Evolutionary conservation across 2,888 invertebrate species (phyloP).

Genomic region (Mycalesis mineus): DNA sequence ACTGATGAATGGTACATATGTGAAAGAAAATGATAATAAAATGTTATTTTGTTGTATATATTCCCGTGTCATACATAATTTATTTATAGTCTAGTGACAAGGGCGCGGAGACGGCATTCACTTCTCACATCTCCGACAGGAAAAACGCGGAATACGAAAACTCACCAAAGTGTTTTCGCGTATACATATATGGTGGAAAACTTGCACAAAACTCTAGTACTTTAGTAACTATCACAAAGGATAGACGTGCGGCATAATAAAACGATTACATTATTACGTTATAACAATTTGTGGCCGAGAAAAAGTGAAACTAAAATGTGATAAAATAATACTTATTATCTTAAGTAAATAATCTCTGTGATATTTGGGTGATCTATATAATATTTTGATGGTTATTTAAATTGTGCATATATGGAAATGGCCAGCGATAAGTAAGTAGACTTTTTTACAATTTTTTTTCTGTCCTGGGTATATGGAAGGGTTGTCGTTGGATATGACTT

Average conservation of each 20-base stretch:
- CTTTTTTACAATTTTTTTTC: not conserved
- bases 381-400: constrained; percentile 12
- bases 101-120: not conserved
- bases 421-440: constrained; percentile 62
- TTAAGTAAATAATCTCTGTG: constrained; percentile 34
- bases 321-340: constrained; percentile 36
- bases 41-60: no score
- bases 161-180: not conserved
- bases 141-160: not conserved
- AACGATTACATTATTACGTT: constrained; percentile 25
- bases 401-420: constrained; percentile 41
- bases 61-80: not conserved
- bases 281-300: not conserved
- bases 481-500: no score
- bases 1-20: no score
- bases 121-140: not conserved
- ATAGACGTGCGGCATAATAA: constrained; percentile 29
- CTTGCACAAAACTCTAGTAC: constrained; percentile 33
- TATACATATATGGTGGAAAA: constrained; percentile 37
- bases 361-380: constrained; percentile 46
- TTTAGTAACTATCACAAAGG: constrained; percentile 27
- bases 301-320: constrained; percentile 31
- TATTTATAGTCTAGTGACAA: not conserved
- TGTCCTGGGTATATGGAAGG: no score
- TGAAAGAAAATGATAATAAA: no score